These are phyloP conservation scores for Toxotes jaculatrix DNA, from an alignment of 2,113 vertebrate species.

Conservation along the genomic window DNA sequence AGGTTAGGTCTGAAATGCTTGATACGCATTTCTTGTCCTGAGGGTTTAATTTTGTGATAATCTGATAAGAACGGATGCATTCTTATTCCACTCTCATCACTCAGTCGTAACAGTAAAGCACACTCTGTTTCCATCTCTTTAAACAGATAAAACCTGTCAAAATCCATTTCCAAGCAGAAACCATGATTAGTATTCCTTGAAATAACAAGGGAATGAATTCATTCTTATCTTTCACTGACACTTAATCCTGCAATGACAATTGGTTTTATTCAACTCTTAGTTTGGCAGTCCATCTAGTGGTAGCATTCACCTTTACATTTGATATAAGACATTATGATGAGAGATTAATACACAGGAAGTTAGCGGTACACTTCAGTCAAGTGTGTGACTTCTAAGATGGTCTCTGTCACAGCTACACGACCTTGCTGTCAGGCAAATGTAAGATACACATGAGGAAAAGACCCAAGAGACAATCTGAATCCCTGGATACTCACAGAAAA, in stretches of 20 bases:
- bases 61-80: constrained; percentile 41
- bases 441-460: constrained; percentile 19
- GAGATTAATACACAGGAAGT: constrained; percentile 8
- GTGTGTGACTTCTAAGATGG: not conserved
- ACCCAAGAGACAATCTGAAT: constrained; percentile 27
- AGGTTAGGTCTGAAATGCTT: constrained; percentile 29
- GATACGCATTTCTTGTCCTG: constrained; percentile 45
- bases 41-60: constrained; percentile 46
- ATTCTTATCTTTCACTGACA: constrained; percentile 33
- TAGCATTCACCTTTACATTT: constrained; percentile 53
- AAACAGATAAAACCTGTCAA: constrained; percentile 49
- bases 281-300: constrained; percentile 68
- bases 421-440: not conserved
- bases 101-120: constrained; percentile 20
- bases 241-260: constrained; percentile 37
- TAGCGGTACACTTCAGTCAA: not conserved
- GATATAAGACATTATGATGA: not conserved
- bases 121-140: constrained; percentile 35
- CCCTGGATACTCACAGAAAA: constrained; percentile 28
- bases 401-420: not conserved
- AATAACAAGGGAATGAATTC: constrained; percentile 9
- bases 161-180: constrained; percentile 37
- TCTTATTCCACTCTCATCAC: constrained; percentile 45
- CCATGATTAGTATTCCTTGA: constrained; percentile 41
- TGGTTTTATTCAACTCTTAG: constrained; percentile 43